These are phyloP conservation scores for Parotocinclus haroldoi DNA, from an alignment of 2,797 vertebrate species.

Conservation along the genomic window DNA sequence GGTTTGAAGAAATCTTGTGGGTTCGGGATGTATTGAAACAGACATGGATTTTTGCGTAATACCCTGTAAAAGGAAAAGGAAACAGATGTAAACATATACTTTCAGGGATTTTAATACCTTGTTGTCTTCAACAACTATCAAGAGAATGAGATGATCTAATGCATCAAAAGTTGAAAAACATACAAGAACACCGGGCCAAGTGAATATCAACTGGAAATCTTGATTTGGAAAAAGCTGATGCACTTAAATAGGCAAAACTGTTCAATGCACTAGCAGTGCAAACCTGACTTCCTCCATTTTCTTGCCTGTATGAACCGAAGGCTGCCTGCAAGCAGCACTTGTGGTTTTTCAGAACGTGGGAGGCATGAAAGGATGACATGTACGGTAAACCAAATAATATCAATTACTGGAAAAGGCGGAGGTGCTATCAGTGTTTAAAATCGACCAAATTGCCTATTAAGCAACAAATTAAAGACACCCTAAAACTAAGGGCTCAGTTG, in stretches of 20 bases:
- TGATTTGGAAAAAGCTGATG: constrained; percentile 5
- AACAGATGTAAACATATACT: background rate
- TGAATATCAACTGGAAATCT: constrained; percentile 1
- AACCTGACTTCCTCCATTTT: constrained; percentile 58
- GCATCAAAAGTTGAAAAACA: background rate
- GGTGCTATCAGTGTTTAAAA: constrained; percentile 19
- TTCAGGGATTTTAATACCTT: background rate
- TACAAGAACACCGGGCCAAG: background rate
- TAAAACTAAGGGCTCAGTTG: background rate
- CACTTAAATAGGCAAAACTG: background rate
- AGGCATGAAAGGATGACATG: constrained; percentile 58
- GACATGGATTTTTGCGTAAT: constrained; percentile 49
- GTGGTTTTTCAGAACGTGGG: constrained; percentile 65
- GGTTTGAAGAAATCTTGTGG: constrained; percentile 67
- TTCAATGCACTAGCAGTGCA: constrained; percentile 36
- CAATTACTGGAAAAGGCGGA: constrained; percentile 62
- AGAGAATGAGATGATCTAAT: too few species aligned
- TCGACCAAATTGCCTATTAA: constrained; percentile 15
- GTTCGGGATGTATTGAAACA: constrained; percentile 56
- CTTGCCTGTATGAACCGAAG: constrained; percentile 39
- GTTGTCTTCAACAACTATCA: background rate
- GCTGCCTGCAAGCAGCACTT: constrained; percentile 40
- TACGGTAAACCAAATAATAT: constrained; percentile 46
- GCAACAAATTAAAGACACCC: background rate
- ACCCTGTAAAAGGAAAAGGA: constrained; percentile 42